A percentile compares a stretch with the other conserved stretches of the same genome.
Evolutionary conservation across 1,140 invertebrate genomes (phyloP).

Genomic region (Tetramorium parvispinum): DNA sequence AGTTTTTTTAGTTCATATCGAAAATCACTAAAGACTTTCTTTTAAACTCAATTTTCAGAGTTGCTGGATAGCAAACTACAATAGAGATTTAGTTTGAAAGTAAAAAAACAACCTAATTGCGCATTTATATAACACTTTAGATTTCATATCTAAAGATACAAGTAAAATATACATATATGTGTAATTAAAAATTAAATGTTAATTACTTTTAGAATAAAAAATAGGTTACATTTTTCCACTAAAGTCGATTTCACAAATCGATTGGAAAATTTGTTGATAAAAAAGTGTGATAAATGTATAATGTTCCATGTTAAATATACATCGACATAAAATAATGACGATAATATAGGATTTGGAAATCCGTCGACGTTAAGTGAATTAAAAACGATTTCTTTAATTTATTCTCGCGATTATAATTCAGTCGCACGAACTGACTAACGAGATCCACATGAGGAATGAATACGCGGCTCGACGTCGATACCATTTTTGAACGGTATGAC

Average conservation of each 20-base stretch:
- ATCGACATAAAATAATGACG: not conserved
- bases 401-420: conserved; percentile 11
- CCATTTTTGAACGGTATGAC: not conserved
- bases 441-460: not conserved
- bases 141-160: not conserved
- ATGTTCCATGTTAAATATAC: not conserved
- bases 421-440: not conserved
- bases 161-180: not conserved
- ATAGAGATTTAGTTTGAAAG: not conserved
- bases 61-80: not conserved
- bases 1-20: too few species aligned
- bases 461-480: not conserved
- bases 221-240: not conserved
- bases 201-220: not conserved
- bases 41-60: not conserved
- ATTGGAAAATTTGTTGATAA: not conserved
- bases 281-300: not conserved
- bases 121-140: too few species aligned
- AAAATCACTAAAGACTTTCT: not conserved
- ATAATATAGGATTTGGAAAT: not conserved
- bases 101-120: not conserved
- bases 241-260: not conserved
- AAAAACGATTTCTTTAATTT: not conserved
- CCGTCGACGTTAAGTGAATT: not conserved
- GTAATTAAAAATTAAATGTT: not conserved